A percentile compares a stretch with the other conserved stretches of the same genome.
These are phyloP conservation scores for Frieseomelitta varia DNA, from an alignment of 1,140 invertebrate species.

Conservation along the genomic window DNA sequence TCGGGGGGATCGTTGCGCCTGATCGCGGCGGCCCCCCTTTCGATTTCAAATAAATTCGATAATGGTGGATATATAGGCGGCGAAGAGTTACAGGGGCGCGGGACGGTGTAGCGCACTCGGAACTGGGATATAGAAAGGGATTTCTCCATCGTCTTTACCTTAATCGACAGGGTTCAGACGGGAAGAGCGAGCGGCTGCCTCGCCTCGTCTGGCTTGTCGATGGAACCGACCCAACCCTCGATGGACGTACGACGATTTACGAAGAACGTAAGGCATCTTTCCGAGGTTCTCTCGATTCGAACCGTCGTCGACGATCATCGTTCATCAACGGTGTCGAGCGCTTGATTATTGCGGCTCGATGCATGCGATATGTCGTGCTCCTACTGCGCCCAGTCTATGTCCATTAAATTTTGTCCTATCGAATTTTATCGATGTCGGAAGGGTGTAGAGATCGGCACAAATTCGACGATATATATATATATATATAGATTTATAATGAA, in stretches of 20 bases:
- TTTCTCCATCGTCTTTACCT: conserved; percentile 63
- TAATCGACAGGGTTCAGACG: conserved; percentile 57
- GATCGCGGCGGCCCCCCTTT: conserved; percentile 64
- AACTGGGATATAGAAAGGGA: conserved; percentile 41
- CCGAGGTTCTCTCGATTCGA: neutral
- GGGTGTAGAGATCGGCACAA: no score
- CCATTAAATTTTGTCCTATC: neutral
- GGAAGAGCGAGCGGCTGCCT: neutral
- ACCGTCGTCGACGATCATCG: neutral
- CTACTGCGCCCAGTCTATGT: neutral
- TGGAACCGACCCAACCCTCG: neutral
- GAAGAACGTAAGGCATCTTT: neutral
- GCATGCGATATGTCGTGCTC: neutral
- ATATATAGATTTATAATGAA: neutral
- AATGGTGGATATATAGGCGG: conserved; percentile 61
- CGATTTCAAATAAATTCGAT: conserved; percentile 75
- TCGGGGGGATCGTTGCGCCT: conserved; percentile 69
- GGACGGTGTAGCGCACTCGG: neutral
- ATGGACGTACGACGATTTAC: neutral
- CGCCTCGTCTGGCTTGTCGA: conserved; percentile 16
- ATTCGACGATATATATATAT: no score
- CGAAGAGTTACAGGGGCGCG: neutral
- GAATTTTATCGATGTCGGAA: no score
- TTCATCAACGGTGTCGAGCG: neutral
- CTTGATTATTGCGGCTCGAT: neutral